Evolutionary conservation across 2,113 vertebrate genomes (phyloP).

Genomic region (Esox niger): DNA sequence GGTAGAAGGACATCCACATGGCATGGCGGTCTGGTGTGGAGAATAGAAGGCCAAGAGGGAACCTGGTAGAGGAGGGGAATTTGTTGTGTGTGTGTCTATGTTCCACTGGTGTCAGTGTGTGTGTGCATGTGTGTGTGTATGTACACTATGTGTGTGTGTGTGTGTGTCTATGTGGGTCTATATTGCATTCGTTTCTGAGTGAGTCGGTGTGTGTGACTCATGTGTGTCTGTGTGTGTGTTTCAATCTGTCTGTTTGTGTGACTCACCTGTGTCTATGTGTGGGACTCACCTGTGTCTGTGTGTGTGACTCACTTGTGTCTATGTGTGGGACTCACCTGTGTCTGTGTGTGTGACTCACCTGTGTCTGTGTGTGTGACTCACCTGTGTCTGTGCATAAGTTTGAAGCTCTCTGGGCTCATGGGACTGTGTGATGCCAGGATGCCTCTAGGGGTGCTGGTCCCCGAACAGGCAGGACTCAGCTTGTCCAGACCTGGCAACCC

Average conservation of each 20-base stretch:
- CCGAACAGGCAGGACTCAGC: constrained; percentile 66
- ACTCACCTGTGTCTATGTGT: background rate
- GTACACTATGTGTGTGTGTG: background rate
- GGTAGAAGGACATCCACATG: constrained; percentile 3
- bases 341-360: background rate
- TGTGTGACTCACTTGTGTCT: background rate
- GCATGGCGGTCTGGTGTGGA: background rate
- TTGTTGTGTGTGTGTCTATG: background rate
- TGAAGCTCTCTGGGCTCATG: constrained; percentile 91
- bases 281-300: background rate
- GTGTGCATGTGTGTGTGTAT: background rate
- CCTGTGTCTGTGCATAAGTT: constrained; percentile 91
- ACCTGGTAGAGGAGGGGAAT: background rate
- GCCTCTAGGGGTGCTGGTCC: constrained; percentile 76
- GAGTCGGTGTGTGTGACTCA: background rate
- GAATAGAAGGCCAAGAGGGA: background rate
- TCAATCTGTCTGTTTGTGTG: background rate
- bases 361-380: constrained; percentile 43
- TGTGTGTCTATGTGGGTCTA: background rate
- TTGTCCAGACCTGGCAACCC: constrained; percentile 91
- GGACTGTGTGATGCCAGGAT: constrained; percentile 84
- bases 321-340: background rate
- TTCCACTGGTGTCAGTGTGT: background rate
- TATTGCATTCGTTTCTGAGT: background rate
- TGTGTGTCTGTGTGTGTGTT: background rate